Evolutionary conservation across 2,797 vertebrate genomes (phyloP).

Genomic region (Labroides dimidiatus): DNA sequence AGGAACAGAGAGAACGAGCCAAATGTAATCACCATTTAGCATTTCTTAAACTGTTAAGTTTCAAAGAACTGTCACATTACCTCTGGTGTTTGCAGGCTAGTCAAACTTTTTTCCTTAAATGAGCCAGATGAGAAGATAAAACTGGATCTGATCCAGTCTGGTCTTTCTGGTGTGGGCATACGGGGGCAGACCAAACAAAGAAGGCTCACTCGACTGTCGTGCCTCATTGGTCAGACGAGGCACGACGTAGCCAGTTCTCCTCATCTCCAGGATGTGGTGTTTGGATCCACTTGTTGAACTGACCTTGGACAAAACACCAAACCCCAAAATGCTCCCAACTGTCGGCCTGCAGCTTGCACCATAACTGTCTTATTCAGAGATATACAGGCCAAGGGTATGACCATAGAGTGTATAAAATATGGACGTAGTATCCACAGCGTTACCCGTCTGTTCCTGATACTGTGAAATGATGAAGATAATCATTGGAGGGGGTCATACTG

Average conservation of each 20-base stretch:
- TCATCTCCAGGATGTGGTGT: background rate
- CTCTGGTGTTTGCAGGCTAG: no score
- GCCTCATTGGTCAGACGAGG: background rate
- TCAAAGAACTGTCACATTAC: background rate
- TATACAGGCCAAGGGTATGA: no score
- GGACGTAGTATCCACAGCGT: no score
- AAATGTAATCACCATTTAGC: slow-evolving; percentile 4
- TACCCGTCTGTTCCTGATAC: no score
- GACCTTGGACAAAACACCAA: background rate
- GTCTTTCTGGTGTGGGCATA: no score
- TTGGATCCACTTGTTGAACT: background rate
- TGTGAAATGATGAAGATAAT: no score
- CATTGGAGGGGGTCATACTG: no score
- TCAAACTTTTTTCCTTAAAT: no score
- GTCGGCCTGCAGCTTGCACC: background rate
- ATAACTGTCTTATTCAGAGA: no score
- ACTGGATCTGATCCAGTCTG: no score
- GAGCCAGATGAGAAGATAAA: no score
- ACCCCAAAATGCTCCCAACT: background rate
- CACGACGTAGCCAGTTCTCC: background rate
- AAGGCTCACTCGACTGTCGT: background rate
- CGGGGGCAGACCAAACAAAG: background rate
- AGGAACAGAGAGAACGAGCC: background rate
- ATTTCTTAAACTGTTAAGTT: background rate
- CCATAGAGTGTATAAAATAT: no score